These are phyloP conservation scores for Rhopalosiphum maidis DNA, from an alignment of 1,140 invertebrate genomes.

Conservation along the genomic window DNA sequence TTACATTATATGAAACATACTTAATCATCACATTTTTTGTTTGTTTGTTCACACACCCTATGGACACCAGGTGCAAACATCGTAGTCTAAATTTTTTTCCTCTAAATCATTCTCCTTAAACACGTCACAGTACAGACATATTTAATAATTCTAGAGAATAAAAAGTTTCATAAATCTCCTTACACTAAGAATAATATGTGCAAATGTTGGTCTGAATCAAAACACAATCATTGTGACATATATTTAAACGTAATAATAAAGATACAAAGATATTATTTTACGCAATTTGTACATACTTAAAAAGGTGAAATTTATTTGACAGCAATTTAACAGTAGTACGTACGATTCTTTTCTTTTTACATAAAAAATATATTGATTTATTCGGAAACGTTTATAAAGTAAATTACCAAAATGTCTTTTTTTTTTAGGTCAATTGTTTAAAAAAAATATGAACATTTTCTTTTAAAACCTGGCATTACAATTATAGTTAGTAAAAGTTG, in stretches of 20 bases:
- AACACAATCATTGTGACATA: neutral
- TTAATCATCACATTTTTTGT: neutral
- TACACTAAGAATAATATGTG: neutral
- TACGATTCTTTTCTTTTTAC: neutral
- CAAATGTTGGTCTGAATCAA: neutral
- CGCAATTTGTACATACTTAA: neutral
- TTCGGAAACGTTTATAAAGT: neutral
- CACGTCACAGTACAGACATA: neutral
- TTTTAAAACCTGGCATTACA: neutral
- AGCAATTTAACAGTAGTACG: neutral
- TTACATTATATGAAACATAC: neutral
- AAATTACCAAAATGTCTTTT: neutral
- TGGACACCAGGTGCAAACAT: neutral
- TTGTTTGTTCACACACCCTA: neutral
- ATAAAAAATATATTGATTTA: neutral
- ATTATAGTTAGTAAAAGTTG: neutral
- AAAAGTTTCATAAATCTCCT: neutral
- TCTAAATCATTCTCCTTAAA: neutral
- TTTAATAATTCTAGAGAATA: neutral
- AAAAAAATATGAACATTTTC: neutral
- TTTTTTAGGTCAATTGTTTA: neutral
- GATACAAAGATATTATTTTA: neutral
- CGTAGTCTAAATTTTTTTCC: neutral
- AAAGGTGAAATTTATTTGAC: neutral
- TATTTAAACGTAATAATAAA: neutral